Evolutionary conservation across 2,888 invertebrate species (phyloP).

Genomic region (Parnassius apollo): DNA sequence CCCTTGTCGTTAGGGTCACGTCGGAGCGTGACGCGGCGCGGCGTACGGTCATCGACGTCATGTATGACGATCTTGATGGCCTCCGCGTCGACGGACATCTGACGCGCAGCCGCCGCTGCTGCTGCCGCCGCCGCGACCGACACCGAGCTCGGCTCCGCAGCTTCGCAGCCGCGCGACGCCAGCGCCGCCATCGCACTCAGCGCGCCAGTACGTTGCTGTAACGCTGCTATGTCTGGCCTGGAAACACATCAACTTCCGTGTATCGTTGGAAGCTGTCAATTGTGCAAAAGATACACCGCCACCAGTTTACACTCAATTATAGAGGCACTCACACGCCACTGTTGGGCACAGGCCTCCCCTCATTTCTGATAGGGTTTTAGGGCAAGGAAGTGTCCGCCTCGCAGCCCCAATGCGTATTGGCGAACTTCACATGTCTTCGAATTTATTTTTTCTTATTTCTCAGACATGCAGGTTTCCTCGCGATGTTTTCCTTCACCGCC

Average conservation of each 20-base stretch:
- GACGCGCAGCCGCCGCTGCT: slow-evolving; percentile 83
- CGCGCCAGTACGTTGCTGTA: slow-evolving; percentile 82
- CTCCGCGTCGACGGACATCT: slow-evolving; percentile 94
- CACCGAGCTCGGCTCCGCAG: slow-evolving; percentile 52
- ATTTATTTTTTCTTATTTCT: too few relatives aligned
- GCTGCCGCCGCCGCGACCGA: slow-evolving; percentile 62
- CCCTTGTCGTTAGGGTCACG: slow-evolving; percentile 92
- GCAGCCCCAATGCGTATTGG: too few relatives aligned
- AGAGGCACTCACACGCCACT: too few relatives aligned
- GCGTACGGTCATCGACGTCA: slow-evolving; percentile 91
- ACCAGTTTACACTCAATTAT: too few relatives aligned
- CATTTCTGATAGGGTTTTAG: too few relatives aligned
- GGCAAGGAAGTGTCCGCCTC: too few relatives aligned
- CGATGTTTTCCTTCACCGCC: too few relatives aligned
- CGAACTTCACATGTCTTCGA: too few relatives aligned
- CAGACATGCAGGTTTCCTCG: too few relatives aligned
- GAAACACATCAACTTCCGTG: neutral
- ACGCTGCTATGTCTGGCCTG: slow-evolving; percentile 88
- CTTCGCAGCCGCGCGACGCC: slow-evolving; percentile 59
- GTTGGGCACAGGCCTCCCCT: too few relatives aligned
- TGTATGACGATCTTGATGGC: slow-evolving; percentile 96
- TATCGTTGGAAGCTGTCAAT: too few relatives aligned
- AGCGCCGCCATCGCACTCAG: slow-evolving; percentile 71
- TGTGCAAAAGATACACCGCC: too few relatives aligned
- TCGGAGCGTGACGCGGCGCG: slow-evolving; percentile 87